A percentile compares a stretch with the other conserved stretches of the same genome.
These are phyloP conservation scores for Myocastor coypus DNA, from an alignment of 2,113 vertebrate species.

Conservation along the genomic window DNA sequence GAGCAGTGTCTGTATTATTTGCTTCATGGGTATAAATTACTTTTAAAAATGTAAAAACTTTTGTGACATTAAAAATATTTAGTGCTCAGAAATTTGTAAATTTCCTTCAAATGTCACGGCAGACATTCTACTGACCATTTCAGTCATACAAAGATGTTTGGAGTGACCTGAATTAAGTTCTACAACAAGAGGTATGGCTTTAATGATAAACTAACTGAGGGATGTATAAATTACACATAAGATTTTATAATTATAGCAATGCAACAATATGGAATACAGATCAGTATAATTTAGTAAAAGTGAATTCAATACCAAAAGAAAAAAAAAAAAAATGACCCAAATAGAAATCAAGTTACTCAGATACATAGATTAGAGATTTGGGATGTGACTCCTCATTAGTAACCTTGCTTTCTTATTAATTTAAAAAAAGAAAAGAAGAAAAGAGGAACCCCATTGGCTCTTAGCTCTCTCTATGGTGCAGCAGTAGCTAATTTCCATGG, in stretches of 20 bases:
- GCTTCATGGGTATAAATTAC: not conserved
- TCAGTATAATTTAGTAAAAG: conserved; percentile 56
- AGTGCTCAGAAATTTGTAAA: conserved; percentile 20
- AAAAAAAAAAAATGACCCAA: conserved; percentile 61
- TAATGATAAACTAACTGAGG: conserved; percentile 12
- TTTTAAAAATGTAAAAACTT: not conserved
- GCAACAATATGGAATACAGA: conserved; percentile 51
- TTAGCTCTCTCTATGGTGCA: not conserved
- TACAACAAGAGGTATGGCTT: conserved; percentile 10
- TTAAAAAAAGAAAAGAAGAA: not conserved
- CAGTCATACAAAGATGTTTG: not conserved
- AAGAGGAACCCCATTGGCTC: not conserved
- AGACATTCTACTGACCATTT: conserved; percentile 1
- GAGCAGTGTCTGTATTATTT: not conserved
- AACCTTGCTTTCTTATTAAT: conserved; percentile 57
- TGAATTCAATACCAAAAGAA: conserved; percentile 49
- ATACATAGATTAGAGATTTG: conserved; percentile 62
- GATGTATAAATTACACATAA: not conserved
- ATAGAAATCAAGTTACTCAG: conserved; percentile 59
- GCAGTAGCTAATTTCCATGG: conserved; percentile 43
- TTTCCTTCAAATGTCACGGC: not conserved
- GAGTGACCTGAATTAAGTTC: not conserved
- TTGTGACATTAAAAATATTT: conserved; percentile 4
- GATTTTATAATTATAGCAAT: conserved; percentile 52
- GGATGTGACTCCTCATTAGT: conserved; percentile 59